Base-by-base conservation (phyloP, 2,797 vertebrate genomes). In the Phrynocephalus forsythii region DNA sequence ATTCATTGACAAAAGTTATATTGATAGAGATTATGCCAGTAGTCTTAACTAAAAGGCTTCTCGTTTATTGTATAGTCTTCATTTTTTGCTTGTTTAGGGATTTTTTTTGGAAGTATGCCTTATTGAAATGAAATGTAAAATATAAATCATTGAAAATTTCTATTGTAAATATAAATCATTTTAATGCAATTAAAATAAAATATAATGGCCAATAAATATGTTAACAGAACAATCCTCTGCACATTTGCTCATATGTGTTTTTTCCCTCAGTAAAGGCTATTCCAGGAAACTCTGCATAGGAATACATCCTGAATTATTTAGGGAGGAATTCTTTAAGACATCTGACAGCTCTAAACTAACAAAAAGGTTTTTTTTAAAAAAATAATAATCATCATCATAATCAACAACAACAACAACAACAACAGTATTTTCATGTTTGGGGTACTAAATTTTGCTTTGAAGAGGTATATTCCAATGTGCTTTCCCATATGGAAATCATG, bases 401-500 rank as follows among this genome's bases (percentile, higher is more conserved):
- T 38, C 38, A 38, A 38, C 38, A 38, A 38, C 38, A 38, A 56
- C 8, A 56, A 56, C 52, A 56, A 56, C 50, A 52, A 81, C 18
- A 66, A 50, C n/a, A 79, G 28, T 26, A 22, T 69, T 26, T 91
- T 60, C 38, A 78, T 24, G 15, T 85, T 75, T 38, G 38, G 68
- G 18, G 63, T 0, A 81, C 22, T 16, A 86, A 84, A 7, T 67
- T 11, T 86, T 18, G 2, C 15, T 82, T 89, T 90, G 30, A 87
- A 68, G 0, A 91, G 66, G 76, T 9, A 75, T 83, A 86, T 69
- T 83, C 77, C 81, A 80, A 84, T 50, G 0, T 73, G 38, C 73
- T 52, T 79, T 88, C n/a, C 67, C 24, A 56, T 75, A 67, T 1
- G 84, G 18, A 92, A 91, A 90, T 82, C 1, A 0, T 44, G 63